Evolutionary conservation across 2,797 vertebrate species (phyloP), one percentile per base, ranked within the genome.

Genomic region (Dicrostonyx torquatus): DNA sequence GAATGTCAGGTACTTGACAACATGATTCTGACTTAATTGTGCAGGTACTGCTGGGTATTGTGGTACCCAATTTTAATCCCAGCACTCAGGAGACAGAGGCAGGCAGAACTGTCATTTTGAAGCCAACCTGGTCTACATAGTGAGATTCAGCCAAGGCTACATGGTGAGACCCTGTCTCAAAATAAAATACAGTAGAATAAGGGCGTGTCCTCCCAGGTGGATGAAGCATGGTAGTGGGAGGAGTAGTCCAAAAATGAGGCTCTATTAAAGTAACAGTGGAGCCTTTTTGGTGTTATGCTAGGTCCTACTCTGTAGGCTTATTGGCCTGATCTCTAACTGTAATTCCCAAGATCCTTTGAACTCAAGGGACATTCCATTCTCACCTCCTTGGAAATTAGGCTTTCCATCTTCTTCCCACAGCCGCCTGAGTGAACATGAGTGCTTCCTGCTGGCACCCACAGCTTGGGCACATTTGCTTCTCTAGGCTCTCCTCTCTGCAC

Each of bases 1-100:
- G 96, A 95, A 96, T 96, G 89, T 87, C 85, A 94, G 89, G 92
- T 91, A 93, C 80, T 97, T 15, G 94, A 97, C 50, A 93, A 86
- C 83, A 93, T 76, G 96, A 0, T 92, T 96, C 92, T 80, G 48
- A 88, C 79, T 95, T 89, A 0, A n/a, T 95, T 78, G 79, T 83
- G 3, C 58, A 97, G 93, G 73, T 91, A 93, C 92, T 95, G 2
- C 18, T 66, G 62, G 43, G 18, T 48, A 66, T 11, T 22, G 12
- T 48, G 6, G 6, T 48, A 5, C 43, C 22, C 18, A 34, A 6
- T 12, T n/a, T n/a, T n/a, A 68, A 48, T 48, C 1, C 6, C 62
- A 24, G 45, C 0, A 48, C 43, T 84, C 43, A 5, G 40, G 18
- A 68, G 31, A 34, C 29, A 68, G 82, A 84, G 43, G 18, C 43